Conservation (phyloP, 2,113 vertebrate genomes). For the Columbina picui region DNA sequence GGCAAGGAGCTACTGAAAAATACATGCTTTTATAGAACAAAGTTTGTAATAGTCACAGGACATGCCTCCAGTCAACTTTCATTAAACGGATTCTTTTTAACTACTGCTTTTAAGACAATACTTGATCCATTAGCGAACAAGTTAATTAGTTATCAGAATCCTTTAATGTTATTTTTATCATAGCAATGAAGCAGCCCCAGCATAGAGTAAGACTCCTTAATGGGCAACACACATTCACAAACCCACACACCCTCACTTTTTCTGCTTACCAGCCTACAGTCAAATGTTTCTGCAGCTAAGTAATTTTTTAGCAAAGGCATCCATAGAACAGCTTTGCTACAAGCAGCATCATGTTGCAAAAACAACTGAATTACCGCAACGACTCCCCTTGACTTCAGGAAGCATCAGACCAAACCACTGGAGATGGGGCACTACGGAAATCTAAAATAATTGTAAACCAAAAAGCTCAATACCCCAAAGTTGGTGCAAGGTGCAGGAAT, state of each 20-base stretch:
- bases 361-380: slow-evolving; percentile 2
- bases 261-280: slow-evolving; percentile 50
- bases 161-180: slow-evolving; percentile 37
- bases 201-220: slow-evolving; percentile 33
- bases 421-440: fast-evolving
- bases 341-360: background rate
- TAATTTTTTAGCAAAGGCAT: slow-evolving; percentile 14
- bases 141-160: slow-evolving; percentile 35
- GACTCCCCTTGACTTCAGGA: background rate
- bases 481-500: background rate
- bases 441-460: background rate
- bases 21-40: slow-evolving; percentile 56
- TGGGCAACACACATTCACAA: slow-evolving; percentile 50
- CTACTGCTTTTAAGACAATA: slow-evolving; percentile 17
- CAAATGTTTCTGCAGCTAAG: slow-evolving; percentile 36
- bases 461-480: background rate
- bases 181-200: slow-evolving; percentile 14
- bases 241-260: slow-evolving; percentile 52
- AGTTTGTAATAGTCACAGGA: slow-evolving; percentile 59
- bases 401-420: background rate
- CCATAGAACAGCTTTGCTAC: background rate
- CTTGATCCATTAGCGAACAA: background rate
- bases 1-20: slow-evolving; percentile 64
- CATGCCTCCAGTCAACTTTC: slow-evolving; percentile 47
- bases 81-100: slow-evolving; percentile 25